Evolutionary conservation across 1,140 invertebrate genomes (phyloP).

Genomic region (Bombus consobrinus): DNA sequence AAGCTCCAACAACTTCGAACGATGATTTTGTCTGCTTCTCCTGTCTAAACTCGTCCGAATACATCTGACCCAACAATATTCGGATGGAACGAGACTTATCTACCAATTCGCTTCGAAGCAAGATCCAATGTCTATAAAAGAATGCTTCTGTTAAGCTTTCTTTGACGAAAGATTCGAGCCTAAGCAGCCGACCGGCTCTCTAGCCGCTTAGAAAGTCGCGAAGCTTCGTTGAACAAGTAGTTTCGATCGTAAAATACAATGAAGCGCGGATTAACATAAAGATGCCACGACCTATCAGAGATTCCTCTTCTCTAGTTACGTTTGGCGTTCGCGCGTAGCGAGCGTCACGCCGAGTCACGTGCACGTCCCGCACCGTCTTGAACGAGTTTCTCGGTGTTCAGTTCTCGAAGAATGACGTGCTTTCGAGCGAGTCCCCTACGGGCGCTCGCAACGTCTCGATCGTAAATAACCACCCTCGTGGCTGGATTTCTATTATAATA

Average conservation of each 20-base stretch:
- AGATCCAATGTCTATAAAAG: neutral
- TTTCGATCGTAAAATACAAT: neutral
- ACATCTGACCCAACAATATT: too few relatives aligned
- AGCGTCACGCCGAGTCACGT: slow-evolving; percentile 20
- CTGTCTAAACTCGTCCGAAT: too few relatives aligned
- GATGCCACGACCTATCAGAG: slow-evolving; percentile 1
- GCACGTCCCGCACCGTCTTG: slow-evolving; percentile 18
- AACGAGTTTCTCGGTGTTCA: slow-evolving; percentile 18
- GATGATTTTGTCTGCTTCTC: too few relatives aligned
- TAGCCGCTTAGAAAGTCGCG: neutral
- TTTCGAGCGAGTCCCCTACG: slow-evolving; percentile 5
- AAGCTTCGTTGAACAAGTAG: too few relatives aligned
- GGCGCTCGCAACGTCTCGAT: neutral
- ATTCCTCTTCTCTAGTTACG: slow-evolving; percentile 9
- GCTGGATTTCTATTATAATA: slow-evolving; percentile 27
- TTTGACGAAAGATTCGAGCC: neutral
- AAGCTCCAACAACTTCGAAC: too few relatives aligned
- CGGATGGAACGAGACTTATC: fast-evolving
- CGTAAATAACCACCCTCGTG: slow-evolving; percentile 31
- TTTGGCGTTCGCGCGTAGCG: slow-evolving; percentile 3
- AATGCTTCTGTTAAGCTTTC: too few relatives aligned
- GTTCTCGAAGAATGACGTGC: slow-evolving; percentile 10
- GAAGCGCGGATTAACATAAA: neutral
- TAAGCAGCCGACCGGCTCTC: too few relatives aligned
- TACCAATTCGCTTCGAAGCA: too few relatives aligned